Base-by-base conservation (phyloP, 2,888 invertebrate species). In the Orthosia incerta region DNA sequence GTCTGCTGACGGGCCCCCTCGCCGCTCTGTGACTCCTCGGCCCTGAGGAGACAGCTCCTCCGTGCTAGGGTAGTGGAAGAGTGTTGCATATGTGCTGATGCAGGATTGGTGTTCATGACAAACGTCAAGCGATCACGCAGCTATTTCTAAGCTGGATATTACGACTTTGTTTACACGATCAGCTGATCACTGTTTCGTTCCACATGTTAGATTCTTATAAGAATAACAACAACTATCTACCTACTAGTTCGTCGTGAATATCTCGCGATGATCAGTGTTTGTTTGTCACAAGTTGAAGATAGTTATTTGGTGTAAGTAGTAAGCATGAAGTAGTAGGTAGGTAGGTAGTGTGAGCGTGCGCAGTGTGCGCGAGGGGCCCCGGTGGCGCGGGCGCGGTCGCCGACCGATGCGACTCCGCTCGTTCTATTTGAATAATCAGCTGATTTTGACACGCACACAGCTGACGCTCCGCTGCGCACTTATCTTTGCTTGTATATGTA, bases 381-480 rank as follows among this genome's bases (percentile, higher is more conserved):
- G 83, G 77, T 78, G 80, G 85, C 86, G 87, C 89, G 86, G 84
- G 86, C 87, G 89, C 93, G 94, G 93, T 93, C 94, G 94, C 90
- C 94, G 95, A 94, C 93, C 94, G 93, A 89, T 87, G 90, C 91
- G 91, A 89, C 91, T 91, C 90, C 79, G 93, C 92, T 93, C 93
- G 93, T 94, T 95, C 95, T 96, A 96, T 96, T 96, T 96, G 95
- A 95, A 95, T 96, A 95, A 96, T 96, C 96, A 96, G 96, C 96
- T 96, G 96, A 96, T 96, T 96, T 95, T 96, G 96, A 96, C 96
- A 95, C 95, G 94, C 91, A 92, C 94, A 95, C 95, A 95, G 96
- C 96, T 95, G 96, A 95, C 94, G 92, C 93, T 90, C 90, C 85
- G 89, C 91, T 93, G 93, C 93, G 91, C 91, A 93, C 91, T 94